These are phyloP conservation scores for Pantherophis vulpinus DNA, from an alignment of 2,797 vertebrate genomes.

Conservation along the genomic window DNA sequence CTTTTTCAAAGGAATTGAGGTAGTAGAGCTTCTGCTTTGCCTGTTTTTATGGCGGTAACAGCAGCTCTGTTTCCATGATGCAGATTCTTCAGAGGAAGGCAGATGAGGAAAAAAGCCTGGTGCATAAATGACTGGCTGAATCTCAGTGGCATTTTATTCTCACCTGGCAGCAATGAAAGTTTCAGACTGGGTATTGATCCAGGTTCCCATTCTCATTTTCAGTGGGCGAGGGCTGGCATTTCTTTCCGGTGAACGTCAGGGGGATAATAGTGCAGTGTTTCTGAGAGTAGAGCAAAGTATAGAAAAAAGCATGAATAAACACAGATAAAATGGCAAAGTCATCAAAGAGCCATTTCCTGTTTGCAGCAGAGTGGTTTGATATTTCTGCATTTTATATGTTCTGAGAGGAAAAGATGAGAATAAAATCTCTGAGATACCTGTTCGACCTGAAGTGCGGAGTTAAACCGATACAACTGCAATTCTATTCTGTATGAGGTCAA, in stretches of 20 bases:
- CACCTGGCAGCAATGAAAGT: background rate
- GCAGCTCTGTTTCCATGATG: background rate
- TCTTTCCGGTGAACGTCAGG: background rate
- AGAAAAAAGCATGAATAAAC: slow-evolving; percentile 36
- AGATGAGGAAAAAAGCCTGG: background rate
- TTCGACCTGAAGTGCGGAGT: slow-evolving; percentile 14
- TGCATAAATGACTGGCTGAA: background rate
- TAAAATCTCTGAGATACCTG: slow-evolving; percentile 16
- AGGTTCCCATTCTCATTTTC: background rate
- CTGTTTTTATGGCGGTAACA: background rate
- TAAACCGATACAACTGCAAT: slow-evolving; percentile 12
- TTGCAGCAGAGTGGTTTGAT: slow-evolving; percentile 58
- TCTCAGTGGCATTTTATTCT: background rate
- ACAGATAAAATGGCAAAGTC: slow-evolving; percentile 58
- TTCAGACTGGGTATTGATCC: background rate
- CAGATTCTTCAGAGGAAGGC: background rate
- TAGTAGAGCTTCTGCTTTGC: too few species aligned
- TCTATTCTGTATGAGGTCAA: slow-evolving; percentile 55
- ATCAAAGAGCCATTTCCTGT: slow-evolving; percentile 71
- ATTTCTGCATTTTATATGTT: slow-evolving; percentile 46
- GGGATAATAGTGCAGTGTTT: background rate
- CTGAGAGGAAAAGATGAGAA: slow-evolving; percentile 49
- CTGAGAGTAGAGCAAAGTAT: background rate
- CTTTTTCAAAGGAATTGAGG: background rate
- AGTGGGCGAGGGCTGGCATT: background rate